phyloP scores from a whole-genome alignment of 2,888 invertebrate species.

The Leptinotarsa haldemani region DNA sequence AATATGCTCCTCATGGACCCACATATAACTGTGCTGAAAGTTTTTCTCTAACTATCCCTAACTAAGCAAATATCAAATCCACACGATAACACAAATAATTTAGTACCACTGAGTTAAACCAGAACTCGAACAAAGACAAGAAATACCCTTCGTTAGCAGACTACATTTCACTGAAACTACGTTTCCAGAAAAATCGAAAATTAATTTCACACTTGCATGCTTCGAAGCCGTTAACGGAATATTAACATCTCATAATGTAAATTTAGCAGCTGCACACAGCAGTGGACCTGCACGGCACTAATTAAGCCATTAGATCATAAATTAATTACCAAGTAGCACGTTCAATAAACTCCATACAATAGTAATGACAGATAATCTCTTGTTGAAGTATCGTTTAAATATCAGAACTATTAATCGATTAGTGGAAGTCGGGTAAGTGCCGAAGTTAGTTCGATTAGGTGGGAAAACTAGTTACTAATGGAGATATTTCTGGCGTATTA shows the following conservation, averaged over 20 bases:
- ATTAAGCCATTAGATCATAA: conserved; percentile 56
- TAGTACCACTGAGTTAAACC: not conserved
- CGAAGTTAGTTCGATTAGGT: not conserved
- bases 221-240: conserved; percentile 53
- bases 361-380: conserved; percentile 41
- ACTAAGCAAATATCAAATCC: too few relatives aligned
- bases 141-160: not conserved
- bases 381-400: conserved; percentile 38
- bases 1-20: too few relatives aligned
- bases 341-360: conserved; percentile 43
- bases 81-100: too few relatives aligned
- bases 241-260: conserved; percentile 56
- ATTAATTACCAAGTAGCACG: conserved; percentile 54
- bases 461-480: too few relatives aligned
- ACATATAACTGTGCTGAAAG: too few relatives aligned
- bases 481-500: too few relatives aligned
- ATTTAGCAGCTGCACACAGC: conserved; percentile 50
- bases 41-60: too few relatives aligned
- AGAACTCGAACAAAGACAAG: conserved; percentile 2
- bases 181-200: conserved; percentile 40
- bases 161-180: not conserved
- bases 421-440: conserved; percentile 17
- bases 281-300: conserved; percentile 49
- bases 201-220: conserved; percentile 53
- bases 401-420: conserved; percentile 38